Evolutionary conservation across 2,113 vertebrate genomes (phyloP).

Genomic region (Galemys pyrenaicus): DNA sequence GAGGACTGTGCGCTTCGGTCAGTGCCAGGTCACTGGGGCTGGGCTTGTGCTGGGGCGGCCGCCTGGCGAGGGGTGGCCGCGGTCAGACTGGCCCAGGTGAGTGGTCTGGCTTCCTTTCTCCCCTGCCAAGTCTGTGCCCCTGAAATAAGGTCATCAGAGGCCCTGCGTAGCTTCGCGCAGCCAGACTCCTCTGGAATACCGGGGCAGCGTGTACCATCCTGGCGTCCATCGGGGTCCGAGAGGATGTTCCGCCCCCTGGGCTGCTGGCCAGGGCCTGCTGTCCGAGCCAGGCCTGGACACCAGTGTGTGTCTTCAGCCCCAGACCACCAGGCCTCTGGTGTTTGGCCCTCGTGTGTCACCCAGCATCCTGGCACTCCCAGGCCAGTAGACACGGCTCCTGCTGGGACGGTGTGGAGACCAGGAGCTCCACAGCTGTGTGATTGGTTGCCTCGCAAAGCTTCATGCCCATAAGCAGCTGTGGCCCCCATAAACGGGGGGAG

Average conservation of each 20-base stretch:
- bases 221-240: background rate
- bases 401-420: background rate
- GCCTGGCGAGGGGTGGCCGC: background rate
- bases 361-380: too few species aligned
- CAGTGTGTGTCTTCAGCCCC: background rate
- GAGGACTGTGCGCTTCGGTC: slow-evolving; percentile 93
- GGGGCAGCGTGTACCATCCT: background rate
- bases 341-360: background rate
- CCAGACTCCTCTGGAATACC: background rate
- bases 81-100: background rate
- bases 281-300: background rate
- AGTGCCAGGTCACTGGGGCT: slow-evolving; percentile 61
- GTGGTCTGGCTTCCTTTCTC: background rate
- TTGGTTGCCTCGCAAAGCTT: background rate
- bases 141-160: background rate
- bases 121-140: background rate
- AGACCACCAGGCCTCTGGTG: too few species aligned
- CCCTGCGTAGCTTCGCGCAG: background rate
- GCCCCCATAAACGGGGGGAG: background rate
- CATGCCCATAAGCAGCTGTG: background rate
- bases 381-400: too few species aligned
- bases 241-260: too few species aligned
- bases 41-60: background rate
- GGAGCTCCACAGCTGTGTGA: background rate
- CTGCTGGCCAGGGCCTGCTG: background rate